A percentile compares a stretch with the other conserved stretches of the same genome.
Conservation (phyloP, 1,140 invertebrate species). For the Hycleus phaleratus region DNA sequence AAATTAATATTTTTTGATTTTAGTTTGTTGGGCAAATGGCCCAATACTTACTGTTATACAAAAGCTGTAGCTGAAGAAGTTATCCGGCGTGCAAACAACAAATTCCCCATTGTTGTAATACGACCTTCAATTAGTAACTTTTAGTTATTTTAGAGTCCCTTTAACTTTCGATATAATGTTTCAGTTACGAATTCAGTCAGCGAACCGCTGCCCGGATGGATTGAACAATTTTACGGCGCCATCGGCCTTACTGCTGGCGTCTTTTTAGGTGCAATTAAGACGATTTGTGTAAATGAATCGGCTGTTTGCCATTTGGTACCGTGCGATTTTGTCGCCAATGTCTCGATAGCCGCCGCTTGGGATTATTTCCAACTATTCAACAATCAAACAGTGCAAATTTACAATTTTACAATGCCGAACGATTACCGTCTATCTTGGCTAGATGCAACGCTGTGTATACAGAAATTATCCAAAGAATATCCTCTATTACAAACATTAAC, state of each 20-base stretch:
- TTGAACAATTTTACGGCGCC: constrained; percentile 74
- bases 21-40: constrained; percentile 45
- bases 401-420: too few relatives aligned
- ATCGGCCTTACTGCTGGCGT: constrained; percentile 50
- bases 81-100: constrained; percentile 44
- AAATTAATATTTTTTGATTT: not conserved
- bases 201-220: constrained; percentile 64
- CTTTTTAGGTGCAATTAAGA: constrained; percentile 58
- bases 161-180: constrained; percentile 3
- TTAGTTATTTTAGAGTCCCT: not conserved
- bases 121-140: constrained; percentile 51
- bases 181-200: constrained; percentile 62
- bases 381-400: too few relatives aligned
- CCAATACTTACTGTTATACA: constrained; percentile 56
- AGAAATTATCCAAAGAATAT: too few relatives aligned
- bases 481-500: too few relatives aligned
- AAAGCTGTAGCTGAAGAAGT: constrained; percentile 54
- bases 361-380: constrained; percentile 31
- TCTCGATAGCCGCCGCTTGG: constrained; percentile 65
- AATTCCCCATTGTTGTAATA: constrained; percentile 50
- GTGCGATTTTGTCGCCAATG: constrained; percentile 68
- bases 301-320: constrained; percentile 66
- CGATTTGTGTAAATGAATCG: constrained; percentile 49
- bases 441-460: too few relatives aligned
- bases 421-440: too few relatives aligned